phyloP scores from a whole-genome alignment of 92 coral and sea anemone species.

The Epizoanthus scotinus region DNA sequence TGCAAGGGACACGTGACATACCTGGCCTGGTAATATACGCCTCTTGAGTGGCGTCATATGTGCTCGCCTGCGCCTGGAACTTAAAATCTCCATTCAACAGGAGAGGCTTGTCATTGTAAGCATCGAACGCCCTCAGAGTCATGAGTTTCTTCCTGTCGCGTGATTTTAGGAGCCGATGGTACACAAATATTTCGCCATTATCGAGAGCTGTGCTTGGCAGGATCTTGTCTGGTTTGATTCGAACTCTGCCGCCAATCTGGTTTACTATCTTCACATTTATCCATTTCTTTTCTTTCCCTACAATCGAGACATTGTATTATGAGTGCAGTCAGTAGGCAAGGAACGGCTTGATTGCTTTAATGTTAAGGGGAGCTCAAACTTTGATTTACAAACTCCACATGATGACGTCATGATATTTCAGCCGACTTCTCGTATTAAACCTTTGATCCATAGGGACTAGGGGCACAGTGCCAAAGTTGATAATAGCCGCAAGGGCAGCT shows the following conservation, averaged over 20 bases:
- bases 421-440: too few species aligned
- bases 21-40: constrained; percentile 57
- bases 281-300: constrained; percentile 66
- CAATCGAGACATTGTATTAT: background rate
- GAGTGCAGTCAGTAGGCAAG: background rate
- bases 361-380: too few species aligned
- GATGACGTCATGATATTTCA: too few species aligned
- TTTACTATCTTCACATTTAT: constrained; percentile 63
- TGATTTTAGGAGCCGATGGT: constrained; percentile 60
- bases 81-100: constrained; percentile 49
- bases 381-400: too few species aligned
- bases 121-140: constrained; percentile 54
- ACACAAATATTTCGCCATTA: constrained; percentile 67
- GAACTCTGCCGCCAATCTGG: constrained; percentile 60
- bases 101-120: constrained; percentile 59
- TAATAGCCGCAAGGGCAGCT: too few species aligned
- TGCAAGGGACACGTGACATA: background rate
- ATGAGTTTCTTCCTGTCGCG: constrained; percentile 54
- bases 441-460: too few species aligned
- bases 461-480: too few species aligned
- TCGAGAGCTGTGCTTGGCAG: constrained; percentile 57
- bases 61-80: constrained; percentile 45
- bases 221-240: constrained; percentile 53
- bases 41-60: constrained; percentile 63
- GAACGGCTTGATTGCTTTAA: background rate